phyloP scores from a whole-genome alignment of 2,113 vertebrate species.

The Scomber japonicus region DNA sequence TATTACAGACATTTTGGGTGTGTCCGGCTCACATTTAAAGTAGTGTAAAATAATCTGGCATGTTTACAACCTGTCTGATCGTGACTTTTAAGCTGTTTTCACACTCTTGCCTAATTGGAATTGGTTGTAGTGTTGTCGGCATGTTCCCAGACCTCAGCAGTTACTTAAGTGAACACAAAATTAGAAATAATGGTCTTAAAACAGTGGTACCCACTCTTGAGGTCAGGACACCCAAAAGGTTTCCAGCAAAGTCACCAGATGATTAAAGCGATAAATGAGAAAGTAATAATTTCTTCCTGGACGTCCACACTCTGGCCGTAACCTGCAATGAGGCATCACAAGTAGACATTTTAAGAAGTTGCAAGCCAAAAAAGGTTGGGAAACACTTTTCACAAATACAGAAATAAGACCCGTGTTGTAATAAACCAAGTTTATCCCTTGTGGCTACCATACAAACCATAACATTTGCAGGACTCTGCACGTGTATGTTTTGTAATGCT shows the following conservation, averaged over 20 bases:
- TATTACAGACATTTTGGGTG: conserved; percentile 3
- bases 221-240: too few species aligned
- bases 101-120: not conserved
- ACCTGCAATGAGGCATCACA: too few species aligned
- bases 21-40: too few species aligned
- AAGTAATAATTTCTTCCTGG: too few species aligned
- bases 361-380: too few species aligned
- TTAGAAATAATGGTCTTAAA: too few species aligned
- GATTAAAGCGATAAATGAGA: too few species aligned
- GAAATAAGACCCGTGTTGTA: not conserved
- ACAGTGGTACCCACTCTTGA: too few species aligned
- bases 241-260: too few species aligned
- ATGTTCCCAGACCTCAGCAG: conserved; percentile 6
- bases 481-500: conserved; percentile 16
- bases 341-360: too few species aligned
- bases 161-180: not conserved
- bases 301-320: too few species aligned
- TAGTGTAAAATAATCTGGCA: too few species aligned
- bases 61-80: not conserved
- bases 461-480: not conserved
- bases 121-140: not conserved
- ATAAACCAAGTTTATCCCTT: not conserved
- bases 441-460: not conserved
- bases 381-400: not conserved
- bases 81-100: not conserved